Evolutionary conservation across 2,113 vertebrate genomes (phyloP).

Genomic region (Python bivittatus): DNA sequence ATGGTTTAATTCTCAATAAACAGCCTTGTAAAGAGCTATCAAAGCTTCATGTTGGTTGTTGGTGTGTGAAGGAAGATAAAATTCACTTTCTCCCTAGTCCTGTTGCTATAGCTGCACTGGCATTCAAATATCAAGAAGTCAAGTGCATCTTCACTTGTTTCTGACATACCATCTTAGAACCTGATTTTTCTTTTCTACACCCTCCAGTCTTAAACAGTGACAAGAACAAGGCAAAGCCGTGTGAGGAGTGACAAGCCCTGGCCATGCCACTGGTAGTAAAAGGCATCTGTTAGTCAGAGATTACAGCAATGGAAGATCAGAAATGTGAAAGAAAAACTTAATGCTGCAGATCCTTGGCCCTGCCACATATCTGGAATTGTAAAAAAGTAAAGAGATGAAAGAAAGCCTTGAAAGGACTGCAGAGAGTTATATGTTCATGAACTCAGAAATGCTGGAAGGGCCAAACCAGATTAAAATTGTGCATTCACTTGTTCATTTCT

Average conservation of each 20-base stretch:
- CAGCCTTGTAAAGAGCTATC: accelerated
- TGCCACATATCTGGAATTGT: slow-evolving; percentile 41
- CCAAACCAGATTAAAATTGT: slow-evolving; percentile 36
- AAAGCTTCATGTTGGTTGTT: neutral
- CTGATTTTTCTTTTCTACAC: slow-evolving; percentile 11
- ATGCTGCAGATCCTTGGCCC: slow-evolving; percentile 22
- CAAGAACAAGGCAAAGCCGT: slow-evolving; percentile 29
- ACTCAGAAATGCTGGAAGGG: slow-evolving; percentile 43
- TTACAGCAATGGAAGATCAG: slow-evolving; percentile 20
- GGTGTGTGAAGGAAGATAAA: slow-evolving; percentile 4
- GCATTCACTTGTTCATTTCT: slow-evolving; percentile 41
- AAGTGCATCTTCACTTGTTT: neutral
- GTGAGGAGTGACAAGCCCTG: slow-evolving; percentile 38
- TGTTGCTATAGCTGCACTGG: neutral
- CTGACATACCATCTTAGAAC: slow-evolving; percentile 18
- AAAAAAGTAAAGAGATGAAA: slow-evolving; percentile 47
- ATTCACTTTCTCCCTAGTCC: neutral
- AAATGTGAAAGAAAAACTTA: slow-evolving; percentile 51
- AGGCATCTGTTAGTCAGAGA: slow-evolving; percentile 21
- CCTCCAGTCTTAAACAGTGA: slow-evolving; percentile 13
- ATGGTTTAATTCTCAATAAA: slow-evolving; percentile 18
- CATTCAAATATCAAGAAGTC: neutral
- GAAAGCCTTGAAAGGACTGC: slow-evolving; percentile 54
- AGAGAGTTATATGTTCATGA: slow-evolving; percentile 57
- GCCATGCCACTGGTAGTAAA: slow-evolving; percentile 47